phyloP scores from a whole-genome alignment of 2,113 vertebrate species.

The Steatornis caripensis region DNA sequence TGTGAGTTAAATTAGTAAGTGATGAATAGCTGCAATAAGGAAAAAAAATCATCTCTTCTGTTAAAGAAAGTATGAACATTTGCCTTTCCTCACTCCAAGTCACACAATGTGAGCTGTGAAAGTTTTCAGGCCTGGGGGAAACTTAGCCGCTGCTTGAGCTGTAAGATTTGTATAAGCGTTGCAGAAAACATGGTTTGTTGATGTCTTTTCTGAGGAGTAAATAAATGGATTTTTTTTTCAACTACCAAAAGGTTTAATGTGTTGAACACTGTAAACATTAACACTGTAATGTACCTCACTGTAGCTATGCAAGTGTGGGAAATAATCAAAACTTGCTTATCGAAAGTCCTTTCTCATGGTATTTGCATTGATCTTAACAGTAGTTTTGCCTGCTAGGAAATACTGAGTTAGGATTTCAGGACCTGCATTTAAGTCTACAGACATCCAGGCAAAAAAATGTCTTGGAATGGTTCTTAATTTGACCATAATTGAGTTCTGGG shows the following conservation, averaged over 20 bases:
- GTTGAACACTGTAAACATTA: background rate
- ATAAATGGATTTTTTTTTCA: background rate
- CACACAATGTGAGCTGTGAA: background rate
- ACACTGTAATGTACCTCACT: background rate
- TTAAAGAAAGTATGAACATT: background rate
- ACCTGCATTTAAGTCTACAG: background rate
- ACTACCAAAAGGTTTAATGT: background rate
- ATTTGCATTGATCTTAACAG: background rate
- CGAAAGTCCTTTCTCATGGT: background rate
- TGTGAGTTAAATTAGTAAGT: slow-evolving; percentile 12
- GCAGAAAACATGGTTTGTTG: background rate
- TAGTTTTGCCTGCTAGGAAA: background rate
- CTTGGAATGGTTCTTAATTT: background rate
- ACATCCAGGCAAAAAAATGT: background rate
- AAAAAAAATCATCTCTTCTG: background rate
- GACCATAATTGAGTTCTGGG: background rate
- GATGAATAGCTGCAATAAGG: background rate
- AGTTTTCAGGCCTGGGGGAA: background rate
- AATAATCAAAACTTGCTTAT: background rate
- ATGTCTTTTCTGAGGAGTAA: background rate
- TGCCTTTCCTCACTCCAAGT: background rate
- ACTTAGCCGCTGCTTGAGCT: background rate
- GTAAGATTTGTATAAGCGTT: background rate
- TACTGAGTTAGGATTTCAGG: background rate
- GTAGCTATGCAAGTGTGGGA: background rate